Evolutionary conservation across 2,888 invertebrate genomes (phyloP), one percentile per base, ranked within the genome.

Genomic region (Heliconius aoede): DNA sequence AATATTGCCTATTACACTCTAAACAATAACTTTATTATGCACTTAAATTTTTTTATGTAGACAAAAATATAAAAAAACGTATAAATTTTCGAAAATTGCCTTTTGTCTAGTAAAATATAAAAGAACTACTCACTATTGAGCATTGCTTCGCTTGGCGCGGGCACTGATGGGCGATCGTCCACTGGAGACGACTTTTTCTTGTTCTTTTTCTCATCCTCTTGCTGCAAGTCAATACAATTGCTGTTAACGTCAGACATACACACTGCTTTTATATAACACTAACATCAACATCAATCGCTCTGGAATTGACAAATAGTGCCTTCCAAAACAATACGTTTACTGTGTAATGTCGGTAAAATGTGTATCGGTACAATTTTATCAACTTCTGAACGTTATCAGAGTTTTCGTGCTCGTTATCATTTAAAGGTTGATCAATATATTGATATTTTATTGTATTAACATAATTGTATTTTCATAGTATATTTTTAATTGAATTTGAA

Each of bases 101-200:
- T n/a, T n/a, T 64, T 32, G 4, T 32, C 0, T 64, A 21, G 21
- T 28, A 51, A 51, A 30, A 26, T 40, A n/a, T 8, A 30, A 60
- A 46, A 46, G 62, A 15, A 13, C n/a, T 40, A 85, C 94, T 93
- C 82, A 95, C 95, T 94, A 83, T 94, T 94, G 82, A 95, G 94
- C 91, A 94, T 94, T 65, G 94, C 94, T 85, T 94, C 94, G 79
- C 94, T 94, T 64, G 95, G 95, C 75, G 94, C 91, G 0, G 95
- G 95, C 32, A 94, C 95, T 61, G 86, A 82, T 4, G 94, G 94
- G 79, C 94, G 86, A 60, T 94, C 94, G 83, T 94, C 94, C 73
- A 92, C 92, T 0, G 94, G 94, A 26, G 94, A 84, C 72, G 90
- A 90, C 81, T 92, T 92, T 85, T 94, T 94, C 86, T 93, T 94